A percentile compares a stretch with the other conserved stretches of the same genome.
These are phyloP conservation scores for Hedya salicella DNA, from an alignment of 2,888 invertebrate species.

Conservation along the genomic window DNA sequence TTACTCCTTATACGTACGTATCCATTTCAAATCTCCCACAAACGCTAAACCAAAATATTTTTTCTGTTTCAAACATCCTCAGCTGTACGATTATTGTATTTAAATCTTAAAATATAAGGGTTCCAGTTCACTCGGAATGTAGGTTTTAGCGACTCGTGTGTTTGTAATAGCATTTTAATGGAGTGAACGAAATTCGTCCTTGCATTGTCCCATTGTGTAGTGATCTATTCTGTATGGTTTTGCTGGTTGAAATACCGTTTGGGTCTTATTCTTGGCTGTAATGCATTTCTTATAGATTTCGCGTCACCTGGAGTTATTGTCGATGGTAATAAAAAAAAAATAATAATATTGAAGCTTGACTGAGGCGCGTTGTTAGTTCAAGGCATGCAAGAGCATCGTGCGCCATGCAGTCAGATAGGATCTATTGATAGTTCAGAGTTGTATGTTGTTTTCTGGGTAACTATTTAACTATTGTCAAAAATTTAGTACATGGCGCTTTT, in stretches of 20 bases:
- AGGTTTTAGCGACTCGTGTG: conserved; percentile 44
- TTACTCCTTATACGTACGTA: conserved; percentile 32
- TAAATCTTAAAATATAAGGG: conserved; percentile 9
- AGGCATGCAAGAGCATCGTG: too few relatives aligned
- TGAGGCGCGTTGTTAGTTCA: background rate
- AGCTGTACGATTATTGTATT: background rate
- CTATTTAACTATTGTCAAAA: too few relatives aligned
- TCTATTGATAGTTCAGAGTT: too few relatives aligned
- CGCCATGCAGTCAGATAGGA: too few relatives aligned
- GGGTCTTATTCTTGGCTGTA: conserved; percentile 36
- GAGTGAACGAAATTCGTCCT: conserved; percentile 79
- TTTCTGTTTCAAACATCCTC: background rate
- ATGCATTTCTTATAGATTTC: conserved; percentile 32
- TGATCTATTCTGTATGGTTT: conserved; percentile 35
- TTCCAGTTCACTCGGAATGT: conserved; percentile 28
- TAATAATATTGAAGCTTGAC: background rate
- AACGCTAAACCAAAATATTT: conserved; percentile 5
- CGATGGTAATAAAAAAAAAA: conserved; percentile 8
- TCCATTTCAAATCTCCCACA: conserved; percentile 35
- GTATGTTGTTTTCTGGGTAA: too few relatives aligned
- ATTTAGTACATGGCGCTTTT: too few relatives aligned
- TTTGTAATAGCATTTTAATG: conserved; percentile 77
- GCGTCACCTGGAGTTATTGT: conserved; percentile 36
- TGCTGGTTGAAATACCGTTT: conserved; percentile 35
- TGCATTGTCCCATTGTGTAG: conserved; percentile 77